These are phyloP conservation scores for Philhelius pedissequus DNA, from an alignment of 2,888 invertebrate species.

Conservation along the genomic window DNA sequence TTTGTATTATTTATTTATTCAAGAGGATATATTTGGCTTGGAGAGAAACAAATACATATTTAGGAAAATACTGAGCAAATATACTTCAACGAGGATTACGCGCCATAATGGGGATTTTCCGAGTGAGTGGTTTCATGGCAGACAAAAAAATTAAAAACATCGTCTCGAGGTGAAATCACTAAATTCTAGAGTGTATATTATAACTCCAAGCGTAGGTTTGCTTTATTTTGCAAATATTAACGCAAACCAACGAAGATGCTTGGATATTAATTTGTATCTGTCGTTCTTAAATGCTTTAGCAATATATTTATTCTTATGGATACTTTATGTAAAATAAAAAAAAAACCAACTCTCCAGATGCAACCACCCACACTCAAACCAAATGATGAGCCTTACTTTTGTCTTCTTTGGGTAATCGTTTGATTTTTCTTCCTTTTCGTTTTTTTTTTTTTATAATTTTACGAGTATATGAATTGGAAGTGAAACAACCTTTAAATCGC, in stretches of 20 bases:
- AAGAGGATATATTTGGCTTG: background rate
- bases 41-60: slow-evolving; percentile 31
- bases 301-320: background rate
- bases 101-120: slow-evolving; percentile 7
- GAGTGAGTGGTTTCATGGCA: background rate
- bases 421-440: background rate
- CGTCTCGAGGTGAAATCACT: background rate
- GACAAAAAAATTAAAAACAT: background rate
- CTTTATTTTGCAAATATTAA: background rate
- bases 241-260: background rate
- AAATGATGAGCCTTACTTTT: background rate
- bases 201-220: background rate
- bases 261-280: slow-evolving; percentile 4
- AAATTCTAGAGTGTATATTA: slow-evolving; percentile 21
- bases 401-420: background rate
- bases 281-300: background rate
- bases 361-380: background rate
- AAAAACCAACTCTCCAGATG: background rate
- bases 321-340: background rate
- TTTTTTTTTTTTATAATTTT: background rate
- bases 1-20: background rate
- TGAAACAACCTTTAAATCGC: slow-evolving; percentile 49
- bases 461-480: background rate
- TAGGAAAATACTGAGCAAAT: slow-evolving; percentile 33
- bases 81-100: slow-evolving; percentile 7